phyloP scores from a whole-genome alignment of 2,888 invertebrate species.

The Eilema caniola region DNA sequence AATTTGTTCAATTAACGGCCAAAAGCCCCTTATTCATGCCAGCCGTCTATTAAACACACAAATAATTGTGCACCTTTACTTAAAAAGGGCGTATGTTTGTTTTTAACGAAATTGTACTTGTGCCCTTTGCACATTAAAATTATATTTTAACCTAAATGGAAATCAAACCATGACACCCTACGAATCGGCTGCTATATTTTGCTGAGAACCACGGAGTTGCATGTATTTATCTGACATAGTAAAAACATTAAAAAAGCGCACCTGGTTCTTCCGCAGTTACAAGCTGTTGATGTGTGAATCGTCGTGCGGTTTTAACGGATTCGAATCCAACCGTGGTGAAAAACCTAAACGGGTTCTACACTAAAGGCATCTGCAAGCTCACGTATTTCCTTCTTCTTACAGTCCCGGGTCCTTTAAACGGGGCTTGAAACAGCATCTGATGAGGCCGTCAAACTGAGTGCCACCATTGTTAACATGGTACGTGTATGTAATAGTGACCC shows the following conservation, averaged over 20 bases:
- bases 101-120: not conserved
- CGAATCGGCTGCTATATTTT: not conserved
- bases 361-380: no score
- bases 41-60: slow-evolving; percentile 1
- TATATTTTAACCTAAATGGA: not conserved
- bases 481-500: no score
- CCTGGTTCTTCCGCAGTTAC: not conserved
- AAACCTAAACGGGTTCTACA: no score
- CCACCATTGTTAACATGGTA: no score
- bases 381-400: no score
- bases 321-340: no score
- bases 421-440: no score
- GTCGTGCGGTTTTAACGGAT: no score
- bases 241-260: not conserved
- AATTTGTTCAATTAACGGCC: not conserved
- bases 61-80: not conserved
- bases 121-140: not conserved
- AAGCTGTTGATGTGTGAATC: no score
- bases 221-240: not conserved
- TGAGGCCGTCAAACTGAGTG: no score
- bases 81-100: not conserved
- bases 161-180: slow-evolving; percentile 1
- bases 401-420: no score
- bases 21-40: not conserved
- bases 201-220: not conserved